Base-by-base conservation (phyloP, 2,113 vertebrate species). In the Lepus europaeus region DNA sequence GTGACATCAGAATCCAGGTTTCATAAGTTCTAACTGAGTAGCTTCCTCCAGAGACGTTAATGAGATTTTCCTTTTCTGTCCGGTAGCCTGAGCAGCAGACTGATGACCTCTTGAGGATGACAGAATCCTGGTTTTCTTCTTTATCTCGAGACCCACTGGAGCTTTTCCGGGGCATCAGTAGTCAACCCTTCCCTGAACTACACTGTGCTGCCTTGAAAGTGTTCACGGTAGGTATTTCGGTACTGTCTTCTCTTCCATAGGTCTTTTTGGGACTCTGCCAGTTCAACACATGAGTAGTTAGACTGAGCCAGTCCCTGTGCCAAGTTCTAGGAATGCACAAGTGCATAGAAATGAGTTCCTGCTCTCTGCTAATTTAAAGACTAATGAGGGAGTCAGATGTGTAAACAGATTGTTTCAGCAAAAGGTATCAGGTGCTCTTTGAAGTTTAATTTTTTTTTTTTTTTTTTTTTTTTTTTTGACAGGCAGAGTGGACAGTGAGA, bases 151-250 rank as follows among this genome's bases (percentile, higher is more conserved):
- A 99, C 59, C 98, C 99, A 0, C 89, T 99, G 98, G 99, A 99
- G 14, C 98, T 99, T 97, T 98, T 99, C 90, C 97, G 98, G 59
- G 98, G 98, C 97, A 99, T 99, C 97, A 99, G 99, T 90, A 99
- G 98, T 45, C 99, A 99, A 93, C 99, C 99, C 0, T 99, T 99
- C 96, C 99, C 99, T 29, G 99, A 99, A 83, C 98, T 99, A 8
- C 99, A 99, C 95, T 99, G 99, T 11, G 98, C 98, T 9, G 99
- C 99, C 39, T 87, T 99, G 1, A 97, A 97, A n/a, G 98, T 99
- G 33, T 99, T 99, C 56, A 99, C 98, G 14, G 99, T 99, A 96
- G 98, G 99, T 97, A 98, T 96, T 61, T 99, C 96, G 98, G 99
- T 97, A 98, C 96, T 61, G 4, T 79, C 6, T 49, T 82, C n/a